Conservation (phyloP, 2,113 vertebrate genomes). For the Catharus minimus region DNA sequence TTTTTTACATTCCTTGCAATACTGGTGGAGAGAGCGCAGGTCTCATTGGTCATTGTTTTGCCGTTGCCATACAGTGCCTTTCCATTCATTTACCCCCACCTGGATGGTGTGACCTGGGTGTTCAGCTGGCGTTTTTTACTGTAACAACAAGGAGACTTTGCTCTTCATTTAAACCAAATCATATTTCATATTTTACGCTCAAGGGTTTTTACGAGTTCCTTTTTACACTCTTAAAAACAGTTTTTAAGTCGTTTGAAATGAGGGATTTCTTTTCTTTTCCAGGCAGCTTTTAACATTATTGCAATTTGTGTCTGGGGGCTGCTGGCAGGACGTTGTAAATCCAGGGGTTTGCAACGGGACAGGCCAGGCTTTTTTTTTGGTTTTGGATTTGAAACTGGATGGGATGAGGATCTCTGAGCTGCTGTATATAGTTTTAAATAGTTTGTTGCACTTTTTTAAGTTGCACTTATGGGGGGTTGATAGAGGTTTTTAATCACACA, state of each 20-base stretch:
- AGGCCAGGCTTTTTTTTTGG: conserved; percentile 68
- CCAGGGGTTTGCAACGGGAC: conserved; percentile 73
- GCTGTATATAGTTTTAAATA: conserved; percentile 90
- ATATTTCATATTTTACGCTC: conserved; percentile 99
- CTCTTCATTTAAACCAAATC: conserved; percentile 98
- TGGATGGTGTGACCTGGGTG: conserved; percentile 83
- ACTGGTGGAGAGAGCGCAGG: conserved; percentile 85
- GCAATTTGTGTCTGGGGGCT: conserved; percentile 84
- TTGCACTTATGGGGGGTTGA: conserved; percentile 93
- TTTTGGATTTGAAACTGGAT: conserved; percentile 80
- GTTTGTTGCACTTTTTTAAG: conserved; percentile 96
- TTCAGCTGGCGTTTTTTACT: conserved; percentile 97
- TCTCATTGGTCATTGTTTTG: conserved; percentile 88
- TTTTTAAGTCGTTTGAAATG: conserved; percentile 94
- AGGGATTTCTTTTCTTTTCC: conserved; percentile 81
- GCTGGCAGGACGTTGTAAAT: conserved; percentile 77
- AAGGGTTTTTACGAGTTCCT: conserved; percentile 97
- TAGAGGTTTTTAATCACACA: conserved; percentile 97
- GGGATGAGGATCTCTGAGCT: conserved; percentile 80
- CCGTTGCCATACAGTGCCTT: conserved; percentile 99
- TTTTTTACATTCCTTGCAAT: conserved; percentile 91
- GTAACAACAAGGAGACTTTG: conserved; percentile 91
- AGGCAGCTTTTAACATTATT: conserved; percentile 95
- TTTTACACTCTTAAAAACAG: conserved; percentile 96
- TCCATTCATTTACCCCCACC: conserved; percentile 89